Percentiles rank a stretch among this genome's conserved stretches.
phyloP scores from a whole-genome alignment of 2,113 vertebrate species.

The Silurus meridionalis region DNA sequence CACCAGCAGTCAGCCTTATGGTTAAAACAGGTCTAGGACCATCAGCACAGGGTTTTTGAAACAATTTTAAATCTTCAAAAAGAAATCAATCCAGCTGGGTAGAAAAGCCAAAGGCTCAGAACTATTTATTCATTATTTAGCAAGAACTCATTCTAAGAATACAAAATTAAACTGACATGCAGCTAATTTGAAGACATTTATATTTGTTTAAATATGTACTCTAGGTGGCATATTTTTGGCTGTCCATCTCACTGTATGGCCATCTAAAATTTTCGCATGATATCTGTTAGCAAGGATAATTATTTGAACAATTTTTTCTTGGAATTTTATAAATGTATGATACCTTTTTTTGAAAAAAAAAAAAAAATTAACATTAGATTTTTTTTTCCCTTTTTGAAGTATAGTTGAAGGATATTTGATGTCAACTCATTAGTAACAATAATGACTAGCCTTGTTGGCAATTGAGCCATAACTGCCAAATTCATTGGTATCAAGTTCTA shows the following conservation, averaged over 20 bases:
- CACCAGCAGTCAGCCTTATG: conserved; percentile 23
- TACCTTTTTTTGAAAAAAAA: no score
- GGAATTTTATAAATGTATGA: not conserved
- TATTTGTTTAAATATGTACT: not conserved
- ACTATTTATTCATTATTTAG: not conserved
- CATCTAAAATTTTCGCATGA: not conserved
- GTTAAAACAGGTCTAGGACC: conserved; percentile 2
- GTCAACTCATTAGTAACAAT: not conserved
- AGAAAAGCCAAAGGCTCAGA: not conserved
- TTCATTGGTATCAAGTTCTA: not conserved
- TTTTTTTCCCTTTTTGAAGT: not conserved
- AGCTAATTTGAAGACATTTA: not conserved
- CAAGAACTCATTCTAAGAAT: not conserved
- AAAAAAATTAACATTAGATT: no score
- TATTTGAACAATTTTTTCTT: not conserved
- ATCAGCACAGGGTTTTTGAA: not conserved
- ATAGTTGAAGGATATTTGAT: not conserved
- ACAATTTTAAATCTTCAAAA: not conserved
- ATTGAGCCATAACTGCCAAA: not conserved
- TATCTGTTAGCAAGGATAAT: not conserved
- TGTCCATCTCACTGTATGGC: not conserved
- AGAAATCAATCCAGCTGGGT: not conserved
- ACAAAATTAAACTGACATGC: not conserved
- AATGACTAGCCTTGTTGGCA: not conserved
- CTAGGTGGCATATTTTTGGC: not conserved